A percentile compares a stretch with the other conserved stretches of the same genome.
phyloP scores from a whole-genome alignment of 2,113 vertebrate species.

The Ochotona princeps region DNA sequence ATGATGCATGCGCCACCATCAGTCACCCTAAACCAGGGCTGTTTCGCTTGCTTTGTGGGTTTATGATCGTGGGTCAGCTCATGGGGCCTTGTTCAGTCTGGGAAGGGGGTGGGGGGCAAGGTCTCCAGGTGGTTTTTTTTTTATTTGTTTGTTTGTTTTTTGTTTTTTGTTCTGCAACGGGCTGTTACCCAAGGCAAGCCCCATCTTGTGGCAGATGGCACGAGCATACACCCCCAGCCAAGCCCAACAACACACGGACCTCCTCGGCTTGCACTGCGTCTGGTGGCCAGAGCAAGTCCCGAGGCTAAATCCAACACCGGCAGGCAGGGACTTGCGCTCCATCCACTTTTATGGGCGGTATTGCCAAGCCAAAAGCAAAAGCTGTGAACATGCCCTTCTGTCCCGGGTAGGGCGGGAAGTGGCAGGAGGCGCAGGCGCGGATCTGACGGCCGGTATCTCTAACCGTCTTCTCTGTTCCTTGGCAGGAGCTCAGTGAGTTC shows the following conservation, averaged over 20 bases:
- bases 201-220: not conserved
- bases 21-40: not conserved
- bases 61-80: not conserved
- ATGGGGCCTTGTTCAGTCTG: not conserved
- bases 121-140: not conserved
- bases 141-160: too few relatives aligned
- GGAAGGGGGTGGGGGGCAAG: not conserved
- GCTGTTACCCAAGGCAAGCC: not conserved
- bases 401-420: not conserved
- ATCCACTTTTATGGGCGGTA: not conserved
- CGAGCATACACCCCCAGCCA: not conserved
- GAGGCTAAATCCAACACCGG: not conserved
- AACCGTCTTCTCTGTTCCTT: slow-evolving; percentile 46
- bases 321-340: not conserved
- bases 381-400: not conserved
- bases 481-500: slow-evolving; percentile 92
- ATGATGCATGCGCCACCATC: not conserved
- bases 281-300: not conserved
- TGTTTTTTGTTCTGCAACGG: slow-evolving; percentile 1
- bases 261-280: not conserved
- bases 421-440: not conserved
- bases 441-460: not conserved
- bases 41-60: not conserved
- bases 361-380: not conserved
- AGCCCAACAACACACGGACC: too few relatives aligned